Conservation (phyloP, 1,140 invertebrate species). For the Cyclina sinensis region DNA sequence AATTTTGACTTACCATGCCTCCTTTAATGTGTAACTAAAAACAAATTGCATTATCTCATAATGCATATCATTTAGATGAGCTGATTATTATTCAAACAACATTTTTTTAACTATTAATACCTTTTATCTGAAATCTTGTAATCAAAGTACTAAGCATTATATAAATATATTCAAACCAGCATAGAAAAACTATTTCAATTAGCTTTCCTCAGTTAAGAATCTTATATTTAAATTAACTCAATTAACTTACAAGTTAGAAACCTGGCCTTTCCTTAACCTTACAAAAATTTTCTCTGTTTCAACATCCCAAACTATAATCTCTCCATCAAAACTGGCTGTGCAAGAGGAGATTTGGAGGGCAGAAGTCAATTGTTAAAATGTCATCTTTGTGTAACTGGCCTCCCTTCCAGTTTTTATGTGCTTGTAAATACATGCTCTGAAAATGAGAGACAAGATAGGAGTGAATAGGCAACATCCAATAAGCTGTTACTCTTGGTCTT, state of each 20-base stretch:
- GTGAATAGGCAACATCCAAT: no score
- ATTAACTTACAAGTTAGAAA: constrained; percentile 79
- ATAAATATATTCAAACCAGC: no score
- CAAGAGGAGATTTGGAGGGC: constrained; percentile 83
- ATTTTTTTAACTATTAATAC: no score
- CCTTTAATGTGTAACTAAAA: background rate
- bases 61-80: no score
- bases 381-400: constrained; percentile 86
- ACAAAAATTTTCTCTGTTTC: constrained; percentile 85
- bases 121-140: no score
- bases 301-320: constrained; percentile 85
- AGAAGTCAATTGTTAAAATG: constrained; percentile 83
- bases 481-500: no score
- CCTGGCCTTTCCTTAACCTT: constrained; percentile 79
- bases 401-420: constrained; percentile 83
- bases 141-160: no score
- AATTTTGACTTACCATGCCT: background rate
- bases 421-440: constrained; percentile 84
- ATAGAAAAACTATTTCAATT: no score
- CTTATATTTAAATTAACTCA: no score
- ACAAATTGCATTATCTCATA: background rate
- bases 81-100: no score
- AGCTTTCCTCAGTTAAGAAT: no score
- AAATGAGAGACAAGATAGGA: constrained; percentile 49
- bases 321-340: constrained; percentile 85